A percentile compares a stretch with the other conserved stretches of the same genome.
Conservation (phyloP, 2,797 vertebrate genomes). For the Remorina albescens region DNA sequence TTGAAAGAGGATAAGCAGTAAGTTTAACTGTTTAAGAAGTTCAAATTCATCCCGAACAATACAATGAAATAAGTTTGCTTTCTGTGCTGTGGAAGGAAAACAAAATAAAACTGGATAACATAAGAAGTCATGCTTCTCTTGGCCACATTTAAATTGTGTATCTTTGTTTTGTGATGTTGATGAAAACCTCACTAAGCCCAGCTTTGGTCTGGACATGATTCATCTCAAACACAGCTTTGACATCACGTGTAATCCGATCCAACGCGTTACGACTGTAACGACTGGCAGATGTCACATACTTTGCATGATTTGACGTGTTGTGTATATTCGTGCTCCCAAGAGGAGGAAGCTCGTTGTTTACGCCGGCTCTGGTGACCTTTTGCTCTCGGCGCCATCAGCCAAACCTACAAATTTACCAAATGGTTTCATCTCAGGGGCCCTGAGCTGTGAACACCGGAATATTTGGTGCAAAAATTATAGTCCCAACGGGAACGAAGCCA, state of each 20-base stretch:
- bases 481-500: neutral
- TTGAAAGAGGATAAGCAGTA: neutral
- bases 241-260: neutral
- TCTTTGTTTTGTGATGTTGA: neutral
- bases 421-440: neutral
- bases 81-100: neutral
- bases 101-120: no score
- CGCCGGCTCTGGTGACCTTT: conserved; percentile 5
- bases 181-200: neutral
- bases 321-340: neutral
- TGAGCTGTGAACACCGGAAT: neutral
- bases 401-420: neutral
- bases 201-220: neutral
- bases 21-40: neutral
- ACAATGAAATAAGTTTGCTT: neutral
- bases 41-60: neutral
- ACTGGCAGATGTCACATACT: no score
- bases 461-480: neutral
- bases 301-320: no score
- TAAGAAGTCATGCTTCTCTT: neutral
- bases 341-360: neutral
- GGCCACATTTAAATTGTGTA: neutral
- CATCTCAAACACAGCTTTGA: neutral
- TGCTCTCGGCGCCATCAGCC: conserved; percentile 3
- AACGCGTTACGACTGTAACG: neutral